A percentile compares a stretch with the other conserved stretches of the same genome.
These are phyloP conservation scores for Netelia virgata DNA, from an alignment of 2,888 invertebrate species.

Conservation along the genomic window DNA sequence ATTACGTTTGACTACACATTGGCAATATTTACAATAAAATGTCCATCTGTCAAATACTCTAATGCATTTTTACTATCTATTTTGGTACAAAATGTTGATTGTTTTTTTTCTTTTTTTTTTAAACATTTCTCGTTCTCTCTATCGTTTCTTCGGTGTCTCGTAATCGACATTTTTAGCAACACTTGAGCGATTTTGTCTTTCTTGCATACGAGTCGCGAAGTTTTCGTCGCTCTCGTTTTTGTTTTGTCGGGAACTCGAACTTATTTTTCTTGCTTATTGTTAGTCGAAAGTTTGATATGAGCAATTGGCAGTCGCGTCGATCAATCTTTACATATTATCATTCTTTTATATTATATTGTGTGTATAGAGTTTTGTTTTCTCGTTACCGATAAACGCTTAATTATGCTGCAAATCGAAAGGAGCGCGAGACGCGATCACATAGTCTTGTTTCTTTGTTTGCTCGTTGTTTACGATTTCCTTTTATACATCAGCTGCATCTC, in stretches of 20 bases:
- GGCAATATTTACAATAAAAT: slow-evolving; percentile 77
- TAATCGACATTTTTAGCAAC: slow-evolving; percentile 42
- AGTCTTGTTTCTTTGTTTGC: slow-evolving; percentile 35
- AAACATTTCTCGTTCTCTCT: slow-evolving; percentile 28
- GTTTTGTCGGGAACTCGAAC: slow-evolving; percentile 66
- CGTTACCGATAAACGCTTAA: slow-evolving; percentile 47
- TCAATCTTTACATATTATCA: slow-evolving; percentile 73
- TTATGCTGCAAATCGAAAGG: slow-evolving; percentile 47
- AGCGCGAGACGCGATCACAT: slow-evolving; percentile 39
- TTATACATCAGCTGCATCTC: slow-evolving; percentile 63
- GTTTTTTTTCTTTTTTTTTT: slow-evolving; percentile 69
- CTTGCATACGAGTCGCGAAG: slow-evolving; percentile 45
- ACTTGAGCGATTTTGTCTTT: slow-evolving; percentile 22
- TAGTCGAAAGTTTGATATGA: slow-evolving; percentile 81
- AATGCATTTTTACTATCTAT: slow-evolving; percentile 78
- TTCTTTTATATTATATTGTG: slow-evolving; percentile 15
- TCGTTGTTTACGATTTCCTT: slow-evolving; percentile 46
- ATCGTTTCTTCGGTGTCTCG: slow-evolving; percentile 28
- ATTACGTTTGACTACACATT: slow-evolving; percentile 64
- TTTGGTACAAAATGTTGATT: slow-evolving; percentile 81
- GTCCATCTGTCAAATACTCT: slow-evolving; percentile 70
- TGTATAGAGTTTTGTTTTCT: slow-evolving; percentile 29
- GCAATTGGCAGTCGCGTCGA: slow-evolving; percentile 81
- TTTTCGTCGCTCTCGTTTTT: slow-evolving; percentile 15
- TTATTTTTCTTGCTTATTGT: slow-evolving; percentile 71